Evolutionary conservation across 2,113 vertebrate genomes (phyloP).

Genomic region (Syngnathus typhle): DNA sequence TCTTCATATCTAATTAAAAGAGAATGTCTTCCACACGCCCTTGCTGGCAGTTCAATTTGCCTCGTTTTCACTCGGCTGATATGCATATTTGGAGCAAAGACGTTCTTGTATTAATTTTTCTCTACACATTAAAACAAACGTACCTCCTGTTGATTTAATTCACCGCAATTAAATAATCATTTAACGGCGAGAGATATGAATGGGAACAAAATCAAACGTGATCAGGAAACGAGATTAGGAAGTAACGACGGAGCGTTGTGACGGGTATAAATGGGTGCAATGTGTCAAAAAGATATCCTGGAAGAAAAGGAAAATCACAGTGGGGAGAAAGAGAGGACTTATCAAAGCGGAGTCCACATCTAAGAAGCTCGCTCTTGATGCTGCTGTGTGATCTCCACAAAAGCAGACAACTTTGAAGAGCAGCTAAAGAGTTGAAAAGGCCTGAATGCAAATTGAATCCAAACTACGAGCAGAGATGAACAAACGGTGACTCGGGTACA

Average conservation of each 20-base stretch:
- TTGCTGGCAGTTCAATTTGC: constrained; percentile 49
- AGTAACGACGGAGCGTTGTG: constrained; percentile 2
- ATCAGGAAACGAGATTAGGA: constrained; percentile 8
- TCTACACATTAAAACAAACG: not conserved
- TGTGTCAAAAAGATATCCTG: constrained; percentile 3
- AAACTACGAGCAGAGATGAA: not conserved
- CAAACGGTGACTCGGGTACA: not conserved
- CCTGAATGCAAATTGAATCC: not conserved
- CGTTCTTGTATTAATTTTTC: not conserved
- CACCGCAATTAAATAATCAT: not conserved
- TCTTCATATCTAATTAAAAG: constrained; percentile 67
- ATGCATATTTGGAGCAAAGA: constrained; percentile 11
- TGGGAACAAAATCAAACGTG: constrained; percentile 7
- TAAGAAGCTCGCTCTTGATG: not conserved
- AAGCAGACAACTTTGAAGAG: not conserved
- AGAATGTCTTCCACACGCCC: constrained; percentile 55
- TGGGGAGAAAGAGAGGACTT: not conserved
- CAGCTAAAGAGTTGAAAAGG: not conserved
- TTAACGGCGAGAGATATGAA: not conserved
- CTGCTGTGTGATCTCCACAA: not conserved
- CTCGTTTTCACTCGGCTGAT: constrained; percentile 47
- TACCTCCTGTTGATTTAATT: not conserved
- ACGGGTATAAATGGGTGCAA: not conserved
- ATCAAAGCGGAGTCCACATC: constrained; percentile 1
- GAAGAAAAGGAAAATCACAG: constrained; percentile 1